phyloP scores from a whole-genome alignment of 2,888 invertebrate species.

The Eumerus sabulonum region DNA sequence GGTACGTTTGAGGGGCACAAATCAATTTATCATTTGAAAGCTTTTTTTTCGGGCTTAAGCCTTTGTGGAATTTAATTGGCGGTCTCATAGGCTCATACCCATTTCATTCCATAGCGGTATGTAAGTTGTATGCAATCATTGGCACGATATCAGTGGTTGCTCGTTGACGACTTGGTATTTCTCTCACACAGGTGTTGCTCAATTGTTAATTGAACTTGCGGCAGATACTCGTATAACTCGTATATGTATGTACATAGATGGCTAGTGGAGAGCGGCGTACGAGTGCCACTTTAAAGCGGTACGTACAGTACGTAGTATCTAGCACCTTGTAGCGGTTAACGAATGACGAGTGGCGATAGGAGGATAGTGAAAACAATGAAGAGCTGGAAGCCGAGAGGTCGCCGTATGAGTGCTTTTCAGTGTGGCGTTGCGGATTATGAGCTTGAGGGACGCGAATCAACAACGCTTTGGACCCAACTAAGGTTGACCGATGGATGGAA shows the following conservation, averaged over 20 bases:
- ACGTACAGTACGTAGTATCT: too few relatives aligned
- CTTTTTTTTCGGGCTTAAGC: slow-evolving; percentile 49
- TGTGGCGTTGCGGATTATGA: slow-evolving; percentile 34
- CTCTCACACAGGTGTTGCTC: slow-evolving; percentile 55
- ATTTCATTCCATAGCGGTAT: too few relatives aligned
- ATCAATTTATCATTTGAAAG: slow-evolving; percentile 62
- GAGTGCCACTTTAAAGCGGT: too few relatives aligned
- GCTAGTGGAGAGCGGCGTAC: neutral
- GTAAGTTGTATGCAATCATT: slow-evolving; percentile 25
- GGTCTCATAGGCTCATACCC: slow-evolving; percentile 2
- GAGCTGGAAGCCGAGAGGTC: too few relatives aligned
- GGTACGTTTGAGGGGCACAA: slow-evolving; percentile 46
- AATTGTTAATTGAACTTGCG: slow-evolving; percentile 51
- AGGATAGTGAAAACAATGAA: too few relatives aligned
- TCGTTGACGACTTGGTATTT: slow-evolving; percentile 25
- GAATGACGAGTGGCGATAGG: too few relatives aligned
- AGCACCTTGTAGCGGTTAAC: too few relatives aligned
- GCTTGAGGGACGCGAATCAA: slow-evolving; percentile 41
- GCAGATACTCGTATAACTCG: too few relatives aligned
- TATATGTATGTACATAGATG: slow-evolving; percentile 6
- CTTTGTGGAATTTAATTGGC: slow-evolving; percentile 43
- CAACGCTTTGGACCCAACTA: slow-evolving; percentile 20
- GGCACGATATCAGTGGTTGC: slow-evolving; percentile 53
- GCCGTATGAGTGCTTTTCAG: too few relatives aligned
- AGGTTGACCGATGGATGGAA: slow-evolving; percentile 27